These are phyloP conservation scores for Tokudaia muenninki DNA, from an alignment of 2,797 vertebrate species.

Conservation along the genomic window DNA sequence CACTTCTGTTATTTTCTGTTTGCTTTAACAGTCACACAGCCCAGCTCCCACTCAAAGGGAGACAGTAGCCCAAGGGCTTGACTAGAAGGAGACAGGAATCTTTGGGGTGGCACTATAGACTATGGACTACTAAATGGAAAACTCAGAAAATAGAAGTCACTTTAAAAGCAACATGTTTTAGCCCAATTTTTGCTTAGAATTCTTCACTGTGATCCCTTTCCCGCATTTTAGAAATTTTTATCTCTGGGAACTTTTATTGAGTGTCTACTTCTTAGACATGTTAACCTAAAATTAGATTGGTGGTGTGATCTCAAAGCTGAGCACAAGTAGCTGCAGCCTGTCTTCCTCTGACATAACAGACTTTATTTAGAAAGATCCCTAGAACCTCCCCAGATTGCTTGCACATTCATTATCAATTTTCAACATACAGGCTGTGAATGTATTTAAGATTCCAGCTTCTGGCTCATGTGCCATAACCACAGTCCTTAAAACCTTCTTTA, in stretches of 20 bases:
- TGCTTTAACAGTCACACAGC: neutral
- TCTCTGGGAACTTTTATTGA: neutral
- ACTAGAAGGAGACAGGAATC: neutral
- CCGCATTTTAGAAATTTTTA: neutral
- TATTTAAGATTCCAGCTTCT: neutral
- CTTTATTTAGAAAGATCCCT: neutral
- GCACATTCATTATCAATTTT: neutral
- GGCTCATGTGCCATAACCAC: neutral
- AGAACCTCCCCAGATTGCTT: neutral
- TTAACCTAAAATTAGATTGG: neutral
- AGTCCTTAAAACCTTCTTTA: constrained; percentile 5
- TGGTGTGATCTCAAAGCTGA: neutral
- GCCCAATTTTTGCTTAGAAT: neutral
- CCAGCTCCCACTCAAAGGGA: neutral
- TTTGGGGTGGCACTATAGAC: neutral
- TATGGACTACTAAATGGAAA: neutral
- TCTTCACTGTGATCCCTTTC: neutral
- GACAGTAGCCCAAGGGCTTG: neutral
- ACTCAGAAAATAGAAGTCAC: neutral
- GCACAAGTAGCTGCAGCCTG: neutral
- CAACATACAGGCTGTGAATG: neutral
- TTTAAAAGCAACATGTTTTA: neutral
- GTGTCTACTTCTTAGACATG: neutral
- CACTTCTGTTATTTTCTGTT: neutral
- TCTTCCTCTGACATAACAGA: neutral